Conservation (phyloP, 2,113 vertebrate species). For the Aplodontia rufa region DNA sequence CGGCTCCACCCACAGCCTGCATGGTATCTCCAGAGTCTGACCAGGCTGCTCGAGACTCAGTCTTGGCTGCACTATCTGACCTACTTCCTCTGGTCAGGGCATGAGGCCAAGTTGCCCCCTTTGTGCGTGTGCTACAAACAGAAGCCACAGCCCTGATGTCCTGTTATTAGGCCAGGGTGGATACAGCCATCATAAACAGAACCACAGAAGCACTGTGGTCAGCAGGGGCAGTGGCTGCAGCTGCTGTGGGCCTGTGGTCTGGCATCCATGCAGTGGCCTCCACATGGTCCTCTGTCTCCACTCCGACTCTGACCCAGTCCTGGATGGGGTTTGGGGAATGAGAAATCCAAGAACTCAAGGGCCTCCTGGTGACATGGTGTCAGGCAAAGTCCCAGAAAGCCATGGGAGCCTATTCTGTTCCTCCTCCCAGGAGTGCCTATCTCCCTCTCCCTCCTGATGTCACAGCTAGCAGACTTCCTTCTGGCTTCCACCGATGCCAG, state of each 20-base stretch:
- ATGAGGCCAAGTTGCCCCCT: neutral
- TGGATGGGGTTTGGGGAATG: neutral
- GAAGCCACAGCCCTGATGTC: rapidly evolving
- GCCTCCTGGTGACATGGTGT: neutral
- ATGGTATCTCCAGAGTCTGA: neutral
- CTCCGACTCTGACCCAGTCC: neutral
- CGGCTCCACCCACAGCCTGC: neutral
- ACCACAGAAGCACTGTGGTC: rapidly evolving
- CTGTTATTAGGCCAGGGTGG: too few relatives aligned
- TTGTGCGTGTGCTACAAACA: neutral
- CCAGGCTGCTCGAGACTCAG: neutral
- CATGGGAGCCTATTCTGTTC: rapidly evolving
- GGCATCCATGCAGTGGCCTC: rapidly evolving
- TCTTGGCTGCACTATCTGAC: neutral
- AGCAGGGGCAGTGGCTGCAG: neutral
- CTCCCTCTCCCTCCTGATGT: neutral
- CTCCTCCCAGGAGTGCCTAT: neutral
- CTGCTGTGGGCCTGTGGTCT: too few relatives aligned
- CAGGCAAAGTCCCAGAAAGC: rapidly evolving
- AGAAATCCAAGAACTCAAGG: neutral
- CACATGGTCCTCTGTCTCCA: rapidly evolving
- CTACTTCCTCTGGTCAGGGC: neutral
- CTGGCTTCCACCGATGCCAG: too few relatives aligned
- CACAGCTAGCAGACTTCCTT: neutral
- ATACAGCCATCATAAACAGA: rapidly evolving